Evolutionary conservation across 1,140 invertebrate genomes (phyloP), one percentile per base, ranked within the genome.

Genomic region (Pantala flavescens): DNA sequence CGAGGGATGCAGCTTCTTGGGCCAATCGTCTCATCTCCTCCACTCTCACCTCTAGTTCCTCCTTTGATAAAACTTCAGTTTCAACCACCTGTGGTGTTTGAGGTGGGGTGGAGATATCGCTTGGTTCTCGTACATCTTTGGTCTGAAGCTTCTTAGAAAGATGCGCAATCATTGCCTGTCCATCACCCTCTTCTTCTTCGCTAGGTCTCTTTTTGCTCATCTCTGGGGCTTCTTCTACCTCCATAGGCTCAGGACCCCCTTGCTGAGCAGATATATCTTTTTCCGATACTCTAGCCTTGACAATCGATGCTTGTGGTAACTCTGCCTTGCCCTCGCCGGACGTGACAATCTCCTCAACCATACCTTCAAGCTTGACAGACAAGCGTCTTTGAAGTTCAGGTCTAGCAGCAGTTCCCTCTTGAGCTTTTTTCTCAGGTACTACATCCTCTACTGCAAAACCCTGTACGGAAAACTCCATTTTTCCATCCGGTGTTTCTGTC

Each of bases 401-500:
- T 14, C 49, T 63, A 21, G 49, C 16, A 63, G 16, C n/a, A 63
- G 49, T 3, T 3, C 49, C 12, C 49, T 63, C 49, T 63, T 63
- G 16, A 16, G n/a, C n/a, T 63, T 63, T 16, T 21, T 63, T 63
- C 49, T 63, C 49, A 7, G 16, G 16, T 7, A 1, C 14, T 7
- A 63, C 49, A 63, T 63, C 49, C n/a, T 63, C 28, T n/a, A 72
- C 77, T 73, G 90, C 87, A 80, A 91, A 92, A 71, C 90, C 89
- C 83, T 92, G 90, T 10, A 92, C 89, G 16, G 88, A 90, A 80
- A 91, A 91, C 79, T 91, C 88, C 19, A 84, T 79, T 21, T 81
- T 78, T 36, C 88, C 86, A 80, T 89, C 88, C 36, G 87, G 85
- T 5, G 86, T 87, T 78, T 89, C 87, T 1, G 83, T 85, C 12